Evolutionary conservation across 2,888 invertebrate genomes (phyloP).

Genomic region (Anthophora plumipes): DNA sequence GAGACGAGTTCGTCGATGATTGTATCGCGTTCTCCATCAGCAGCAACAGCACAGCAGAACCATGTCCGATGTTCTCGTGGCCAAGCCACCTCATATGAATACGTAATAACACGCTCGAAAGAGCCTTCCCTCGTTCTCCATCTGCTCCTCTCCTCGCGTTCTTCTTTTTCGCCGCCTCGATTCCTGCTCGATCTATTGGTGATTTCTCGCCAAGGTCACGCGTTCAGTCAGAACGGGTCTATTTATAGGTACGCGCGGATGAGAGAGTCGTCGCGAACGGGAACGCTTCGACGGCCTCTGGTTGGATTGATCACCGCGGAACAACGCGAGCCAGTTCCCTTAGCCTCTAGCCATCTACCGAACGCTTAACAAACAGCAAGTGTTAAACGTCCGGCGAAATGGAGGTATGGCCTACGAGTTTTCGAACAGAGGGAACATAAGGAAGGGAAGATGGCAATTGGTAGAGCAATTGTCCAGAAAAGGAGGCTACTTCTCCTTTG

Average conservation of each 20-base stretch:
- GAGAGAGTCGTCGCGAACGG: slow-evolving; percentile 18
- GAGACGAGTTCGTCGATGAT: slow-evolving; percentile 5
- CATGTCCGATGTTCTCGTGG: neutral
- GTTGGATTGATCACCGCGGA: slow-evolving; percentile 18
- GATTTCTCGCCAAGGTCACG: slow-evolving; percentile 68
- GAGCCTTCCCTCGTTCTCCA: neutral
- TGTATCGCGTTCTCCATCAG: neutral
- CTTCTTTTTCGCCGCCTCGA: slow-evolving; percentile 24
- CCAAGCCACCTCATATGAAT: slow-evolving; percentile 11
- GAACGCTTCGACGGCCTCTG: slow-evolving; percentile 1
- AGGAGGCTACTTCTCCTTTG: neutral
- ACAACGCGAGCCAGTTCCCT: neutral
- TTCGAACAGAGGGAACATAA: too few relatives aligned
- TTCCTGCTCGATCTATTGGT: slow-evolving; percentile 56
- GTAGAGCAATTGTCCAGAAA: neutral
- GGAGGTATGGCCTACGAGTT: too few relatives aligned
- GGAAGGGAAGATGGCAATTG: neutral
- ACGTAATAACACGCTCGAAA: slow-evolving; percentile 45
- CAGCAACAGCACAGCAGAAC: neutral
- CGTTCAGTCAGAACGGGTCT: slow-evolving; percentile 61
- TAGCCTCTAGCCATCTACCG: too few relatives aligned
- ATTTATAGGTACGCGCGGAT: slow-evolving; percentile 63
- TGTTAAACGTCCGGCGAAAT: neutral
- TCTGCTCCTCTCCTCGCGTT: neutral
- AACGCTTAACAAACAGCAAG: neutral